Conservation (phyloP, 2,113 vertebrate genomes). For the Nyctibius bracteatus region DNA sequence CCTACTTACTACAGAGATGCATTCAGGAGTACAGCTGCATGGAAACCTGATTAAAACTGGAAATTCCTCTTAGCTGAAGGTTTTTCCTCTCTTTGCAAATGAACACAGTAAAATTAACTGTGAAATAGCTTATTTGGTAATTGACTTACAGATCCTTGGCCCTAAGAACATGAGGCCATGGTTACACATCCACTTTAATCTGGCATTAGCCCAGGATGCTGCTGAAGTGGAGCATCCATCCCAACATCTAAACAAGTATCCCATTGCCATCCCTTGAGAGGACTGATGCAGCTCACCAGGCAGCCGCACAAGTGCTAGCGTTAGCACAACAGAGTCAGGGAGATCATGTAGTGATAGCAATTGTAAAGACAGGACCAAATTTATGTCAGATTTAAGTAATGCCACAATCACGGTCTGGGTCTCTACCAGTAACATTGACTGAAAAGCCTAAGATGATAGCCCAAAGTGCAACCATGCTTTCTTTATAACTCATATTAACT, state of each 20-base stretch:
- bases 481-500: neutral
- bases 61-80: neutral
- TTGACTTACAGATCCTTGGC: neutral
- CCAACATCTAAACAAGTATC: neutral
- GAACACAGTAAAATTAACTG: neutral
- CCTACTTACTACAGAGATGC: neutral
- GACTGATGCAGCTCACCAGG: neutral
- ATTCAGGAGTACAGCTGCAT: neutral
- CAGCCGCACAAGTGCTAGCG: neutral
- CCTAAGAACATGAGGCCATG: neutral
- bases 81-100: neutral
- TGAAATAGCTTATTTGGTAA: neutral
- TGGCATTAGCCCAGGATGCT: neutral
- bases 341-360: fast-evolving
- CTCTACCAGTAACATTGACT: neutral
- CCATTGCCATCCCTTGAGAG: fast-evolving
- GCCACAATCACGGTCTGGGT: neutral
- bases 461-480: neutral
- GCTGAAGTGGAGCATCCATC: neutral
- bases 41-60: neutral
- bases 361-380: neutral
- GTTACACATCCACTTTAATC: neutral
- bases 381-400: neutral
- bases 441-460: neutral
- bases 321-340: neutral